Evolutionary conservation across 2,113 vertebrate genomes (phyloP).

Genomic region (Planiliza haematocheilus): DNA sequence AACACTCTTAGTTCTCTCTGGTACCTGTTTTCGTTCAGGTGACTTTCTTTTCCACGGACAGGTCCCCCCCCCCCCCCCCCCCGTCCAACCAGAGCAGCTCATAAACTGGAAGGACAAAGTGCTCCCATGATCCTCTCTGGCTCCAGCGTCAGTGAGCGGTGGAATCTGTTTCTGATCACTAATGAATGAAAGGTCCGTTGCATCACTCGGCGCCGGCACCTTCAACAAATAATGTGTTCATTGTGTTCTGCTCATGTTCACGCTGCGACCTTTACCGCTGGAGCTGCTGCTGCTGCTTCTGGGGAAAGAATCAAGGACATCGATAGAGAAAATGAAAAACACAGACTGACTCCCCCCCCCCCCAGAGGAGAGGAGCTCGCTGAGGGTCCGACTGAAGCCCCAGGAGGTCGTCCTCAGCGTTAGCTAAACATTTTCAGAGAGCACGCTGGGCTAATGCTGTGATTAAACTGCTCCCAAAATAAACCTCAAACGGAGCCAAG

Average conservation of each 20-base stretch:
- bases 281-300: conserved; percentile 58
- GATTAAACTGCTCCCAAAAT: conserved; percentile 20
- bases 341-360: too few relatives aligned
- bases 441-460: conserved; percentile 39
- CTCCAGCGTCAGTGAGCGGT: too few relatives aligned
- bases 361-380: background rate
- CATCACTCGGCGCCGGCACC: too few relatives aligned
- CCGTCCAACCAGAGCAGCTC: conserved; percentile 38
- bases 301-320: conserved; percentile 53
- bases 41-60: conserved; percentile 41
- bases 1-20: conserved; percentile 44
- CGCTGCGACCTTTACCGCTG: too few relatives aligned
- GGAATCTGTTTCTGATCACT: conserved; percentile 57
- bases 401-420: conserved; percentile 32
- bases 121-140: conserved; percentile 55
- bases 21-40: conserved; percentile 81
- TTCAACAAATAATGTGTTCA: conserved; percentile 34
- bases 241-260: conserved; percentile 54
- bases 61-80: conserved; percentile 15
- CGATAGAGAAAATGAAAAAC: background rate
- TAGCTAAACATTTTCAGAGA: conserved; percentile 59
- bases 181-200: conserved; percentile 53
- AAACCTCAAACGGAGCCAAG: too few relatives aligned
- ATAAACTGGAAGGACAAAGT: conserved; percentile 66
- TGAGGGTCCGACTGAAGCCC: too few relatives aligned